Percentiles rank a stretch among this genome's conserved stretches.
Conservation (phyloP, 2,888 invertebrate species). For the Trimorus sp. region DNA sequence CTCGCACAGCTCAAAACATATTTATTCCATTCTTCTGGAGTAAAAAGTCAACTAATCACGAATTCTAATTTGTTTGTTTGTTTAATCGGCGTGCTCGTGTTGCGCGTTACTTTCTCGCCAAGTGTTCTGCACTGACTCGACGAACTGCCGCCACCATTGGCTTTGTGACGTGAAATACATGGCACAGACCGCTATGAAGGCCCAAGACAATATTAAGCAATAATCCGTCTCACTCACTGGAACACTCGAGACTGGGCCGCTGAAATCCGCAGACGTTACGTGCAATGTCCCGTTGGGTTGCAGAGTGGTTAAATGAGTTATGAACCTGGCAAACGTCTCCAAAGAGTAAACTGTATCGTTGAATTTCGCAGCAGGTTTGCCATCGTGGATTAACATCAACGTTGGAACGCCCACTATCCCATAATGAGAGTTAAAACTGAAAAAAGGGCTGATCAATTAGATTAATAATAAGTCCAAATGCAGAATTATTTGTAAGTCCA, state of each 20-base stretch:
- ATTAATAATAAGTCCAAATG: conserved; percentile 9
- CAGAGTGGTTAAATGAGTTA: conserved; percentile 89
- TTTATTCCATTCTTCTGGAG: no score
- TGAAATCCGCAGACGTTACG: conserved; percentile 89
- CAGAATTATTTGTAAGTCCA: conserved; percentile 4
- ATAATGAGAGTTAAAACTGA: conserved; percentile 92
- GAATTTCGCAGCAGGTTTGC: conserved; percentile 91
- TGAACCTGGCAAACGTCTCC: conserved; percentile 89
- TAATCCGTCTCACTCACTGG: conserved; percentile 90
- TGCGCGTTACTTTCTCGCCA: conserved; percentile 95
- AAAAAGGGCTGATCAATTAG: conserved; percentile 47
- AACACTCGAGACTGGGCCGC: conserved; percentile 91
- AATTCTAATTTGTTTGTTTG: background rate
- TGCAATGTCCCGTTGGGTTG: conserved; percentile 85
- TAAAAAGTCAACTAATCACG: no score
- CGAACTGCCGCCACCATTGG: conserved; percentile 89
- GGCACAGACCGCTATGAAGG: conserved; percentile 89
- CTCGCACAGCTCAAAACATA: background rate
- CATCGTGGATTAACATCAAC: conserved; percentile 93
- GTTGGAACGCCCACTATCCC: conserved; percentile 96
- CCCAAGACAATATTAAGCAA: conserved; percentile 91
- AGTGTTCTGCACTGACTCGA: conserved; percentile 91
- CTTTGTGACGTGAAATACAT: conserved; percentile 90
- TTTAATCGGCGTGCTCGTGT: conserved; percentile 88
- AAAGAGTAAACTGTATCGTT: conserved; percentile 92